Conservation (phyloP, 2,888 invertebrate genomes). For the Argyra leucocephala region DNA sequence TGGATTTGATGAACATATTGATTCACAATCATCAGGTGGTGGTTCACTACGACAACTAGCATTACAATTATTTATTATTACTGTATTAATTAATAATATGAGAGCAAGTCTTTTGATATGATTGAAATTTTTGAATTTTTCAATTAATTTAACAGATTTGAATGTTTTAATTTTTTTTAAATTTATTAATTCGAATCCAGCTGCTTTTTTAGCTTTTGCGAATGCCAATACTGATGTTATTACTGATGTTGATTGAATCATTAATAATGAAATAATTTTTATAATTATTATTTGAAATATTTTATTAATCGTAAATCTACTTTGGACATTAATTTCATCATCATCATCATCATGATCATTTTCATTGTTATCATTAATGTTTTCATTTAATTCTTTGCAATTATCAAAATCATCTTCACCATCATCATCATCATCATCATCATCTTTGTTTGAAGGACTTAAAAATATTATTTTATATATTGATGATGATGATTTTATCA, state of each 20-base stretch:
- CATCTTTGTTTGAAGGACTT: too few species aligned
- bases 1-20: slow-evolving; percentile 20
- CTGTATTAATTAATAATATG: background rate
- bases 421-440: background rate
- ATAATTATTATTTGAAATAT: background rate
- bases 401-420: background rate
- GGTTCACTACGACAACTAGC: background rate
- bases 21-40: slow-evolving; percentile 20
- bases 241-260: background rate
- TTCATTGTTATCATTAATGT: background rate
- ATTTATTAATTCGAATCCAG: too few species aligned
- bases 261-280: background rate
- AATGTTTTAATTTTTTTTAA: too few species aligned
- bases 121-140: background rate
- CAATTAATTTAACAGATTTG: too few species aligned
- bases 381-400: too few species aligned
- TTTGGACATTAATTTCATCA: background rate
- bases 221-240: too few species aligned
- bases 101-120: background rate
- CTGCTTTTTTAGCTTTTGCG: too few species aligned
- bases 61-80: background rate
- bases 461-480: too few species aligned
- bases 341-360: background rate
- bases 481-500: too few species aligned
- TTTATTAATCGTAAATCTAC: background rate